Percentiles rank a stretch among this genome's conserved stretches.
Conservation (phyloP, 2,888 invertebrate genomes). For the Stegophylla sp. region DNA sequence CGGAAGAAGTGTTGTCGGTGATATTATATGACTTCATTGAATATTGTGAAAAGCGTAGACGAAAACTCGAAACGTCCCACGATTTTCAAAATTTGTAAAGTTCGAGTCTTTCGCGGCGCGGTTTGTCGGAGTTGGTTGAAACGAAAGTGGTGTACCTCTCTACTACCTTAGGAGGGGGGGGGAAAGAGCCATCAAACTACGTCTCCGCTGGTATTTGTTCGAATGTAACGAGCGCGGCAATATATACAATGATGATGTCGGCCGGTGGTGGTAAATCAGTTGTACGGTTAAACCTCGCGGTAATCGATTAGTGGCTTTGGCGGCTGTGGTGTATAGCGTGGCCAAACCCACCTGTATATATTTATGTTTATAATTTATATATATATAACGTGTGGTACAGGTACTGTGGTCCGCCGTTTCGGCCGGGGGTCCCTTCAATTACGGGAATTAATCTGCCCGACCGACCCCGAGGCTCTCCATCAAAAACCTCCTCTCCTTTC, state of each 20-base stretch:
- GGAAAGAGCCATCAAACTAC: neutral
- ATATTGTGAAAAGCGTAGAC: neutral
- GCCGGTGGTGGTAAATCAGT: neutral
- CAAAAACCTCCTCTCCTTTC: neutral
- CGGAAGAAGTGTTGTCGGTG: neutral
- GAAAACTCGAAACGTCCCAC: neutral
- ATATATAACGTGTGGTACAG: too few species aligned
- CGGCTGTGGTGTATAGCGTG: neutral
- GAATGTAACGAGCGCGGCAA: neutral
- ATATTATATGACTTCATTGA: too few species aligned
- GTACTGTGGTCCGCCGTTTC: neutral
- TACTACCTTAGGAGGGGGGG: neutral
- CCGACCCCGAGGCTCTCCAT: neutral
- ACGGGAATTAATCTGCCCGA: constrained; percentile 6
- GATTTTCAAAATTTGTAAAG: constrained; percentile 8
- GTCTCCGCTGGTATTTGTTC: neutral
- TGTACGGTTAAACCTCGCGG: neutral
- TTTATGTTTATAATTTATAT: too few species aligned
- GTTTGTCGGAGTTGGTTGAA: neutral
- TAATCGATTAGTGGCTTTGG: constrained; percentile 1
- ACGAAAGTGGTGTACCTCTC: neutral
- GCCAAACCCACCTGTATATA: too few species aligned
- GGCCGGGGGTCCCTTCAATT: neutral
- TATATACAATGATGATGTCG: neutral
- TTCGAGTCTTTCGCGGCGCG: neutral